phyloP scores from a whole-genome alignment of 2,113 vertebrate genomes.

The Panthera tigris region DNA sequence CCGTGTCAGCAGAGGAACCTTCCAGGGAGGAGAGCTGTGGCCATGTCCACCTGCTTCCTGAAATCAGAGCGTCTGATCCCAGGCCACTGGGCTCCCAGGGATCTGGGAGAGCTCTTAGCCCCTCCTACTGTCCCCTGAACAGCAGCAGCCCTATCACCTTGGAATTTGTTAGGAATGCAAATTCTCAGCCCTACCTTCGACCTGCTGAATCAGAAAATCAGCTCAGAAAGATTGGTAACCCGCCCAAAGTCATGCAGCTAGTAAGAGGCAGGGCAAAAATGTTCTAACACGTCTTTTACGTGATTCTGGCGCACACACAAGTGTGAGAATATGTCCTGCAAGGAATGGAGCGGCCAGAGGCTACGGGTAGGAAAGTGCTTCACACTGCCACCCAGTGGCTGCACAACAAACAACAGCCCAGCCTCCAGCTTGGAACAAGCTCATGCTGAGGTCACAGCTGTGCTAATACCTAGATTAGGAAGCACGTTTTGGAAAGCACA shows the following conservation, averaged over 20 bases:
- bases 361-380: rapidly evolving
- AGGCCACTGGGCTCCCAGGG: not conserved
- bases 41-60: not conserved
- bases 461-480: not conserved
- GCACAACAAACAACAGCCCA: not conserved
- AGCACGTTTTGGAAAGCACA: not conserved
- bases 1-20: not conserved
- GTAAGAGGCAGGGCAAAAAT: not conserved
- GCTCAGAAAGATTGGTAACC: not conserved
- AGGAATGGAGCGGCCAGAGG: rapidly evolving
- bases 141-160: not conserved
- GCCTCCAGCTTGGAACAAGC: not conserved
- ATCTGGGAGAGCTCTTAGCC: not conserved
- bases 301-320: not conserved
- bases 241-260: not conserved
- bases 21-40: not conserved
- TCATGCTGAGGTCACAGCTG: rapidly evolving
- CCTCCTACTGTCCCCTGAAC: not conserved
- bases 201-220: not conserved
- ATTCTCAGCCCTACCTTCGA: not conserved
- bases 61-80: not conserved
- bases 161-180: not conserved
- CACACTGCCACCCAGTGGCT: slow-evolving; percentile 30
- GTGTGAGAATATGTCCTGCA: rapidly evolving
- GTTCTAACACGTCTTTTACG: not conserved